Percentiles rank a stretch among this genome's conserved stretches.
phyloP scores from a whole-genome alignment of 2,113 vertebrate genomes.

The Rhombomys opimus region DNA sequence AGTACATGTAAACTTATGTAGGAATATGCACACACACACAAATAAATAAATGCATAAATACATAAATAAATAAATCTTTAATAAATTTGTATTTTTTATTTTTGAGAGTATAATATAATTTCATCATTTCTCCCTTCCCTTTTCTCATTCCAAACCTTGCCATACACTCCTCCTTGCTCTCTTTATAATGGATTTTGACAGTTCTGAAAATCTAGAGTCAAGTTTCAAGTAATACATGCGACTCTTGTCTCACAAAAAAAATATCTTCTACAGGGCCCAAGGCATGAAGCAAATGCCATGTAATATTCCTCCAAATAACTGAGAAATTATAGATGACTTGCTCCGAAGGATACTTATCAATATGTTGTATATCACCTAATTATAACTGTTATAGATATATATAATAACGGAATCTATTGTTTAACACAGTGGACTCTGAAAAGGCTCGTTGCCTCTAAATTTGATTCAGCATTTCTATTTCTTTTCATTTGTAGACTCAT shows the following conservation, averaged over 20 bases:
- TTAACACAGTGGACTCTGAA: slow-evolving; percentile 62
- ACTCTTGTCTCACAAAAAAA: slow-evolving; percentile 74
- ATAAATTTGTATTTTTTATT: not conserved
- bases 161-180: not conserved
- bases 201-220: slow-evolving; percentile 64
- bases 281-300: slow-evolving; percentile 35
- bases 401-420: slow-evolving; percentile 68
- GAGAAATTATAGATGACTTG: slow-evolving; percentile 45
- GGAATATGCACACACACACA: not conserved
- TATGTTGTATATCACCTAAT: slow-evolving; percentile 7
- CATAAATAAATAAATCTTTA: not conserved
- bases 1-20: not conserved
- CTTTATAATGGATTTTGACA: slow-evolving; percentile 50
- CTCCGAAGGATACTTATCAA: slow-evolving; percentile 33
- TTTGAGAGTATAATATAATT: not conserved
- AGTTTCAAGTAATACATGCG: slow-evolving; percentile 9
- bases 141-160: not conserved
- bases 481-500: slow-evolving; percentile 67
- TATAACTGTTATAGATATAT: slow-evolving; percentile 67
- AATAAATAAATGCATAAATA: not conserved
- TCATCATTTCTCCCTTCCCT: not conserved
- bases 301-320: slow-evolving; percentile 44
- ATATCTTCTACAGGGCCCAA: slow-evolving; percentile 9
- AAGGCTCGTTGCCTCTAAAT: slow-evolving; percentile 64
- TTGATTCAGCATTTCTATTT: slow-evolving; percentile 57